Evolutionary conservation across 2,113 vertebrate species (phyloP), one percentile per base, ranked within the genome.

Genomic region (Hipposideros armiger): DNA sequence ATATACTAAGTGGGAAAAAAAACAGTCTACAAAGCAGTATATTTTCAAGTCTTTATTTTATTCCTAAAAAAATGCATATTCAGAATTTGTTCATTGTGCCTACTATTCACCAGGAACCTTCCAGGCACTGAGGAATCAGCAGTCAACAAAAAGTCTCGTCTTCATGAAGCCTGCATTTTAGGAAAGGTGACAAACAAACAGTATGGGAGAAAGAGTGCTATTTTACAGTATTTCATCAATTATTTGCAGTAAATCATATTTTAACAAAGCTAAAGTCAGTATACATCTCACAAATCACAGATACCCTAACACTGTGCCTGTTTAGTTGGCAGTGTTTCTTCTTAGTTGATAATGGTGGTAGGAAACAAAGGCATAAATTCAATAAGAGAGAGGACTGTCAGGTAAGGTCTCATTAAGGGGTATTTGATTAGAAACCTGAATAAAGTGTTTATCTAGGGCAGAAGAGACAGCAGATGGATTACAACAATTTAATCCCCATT

Each of bases 31-130:
- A 86, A 45, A 69, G 13, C 28, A 91, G 26, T 28, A 77, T 64
- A 40, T 77, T 87, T 94, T 62, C 30, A 60, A 80, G 70, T 72
- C 87, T 30, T 80, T 28, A 85, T 40, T 77, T 67, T 47, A 86
- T 69, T 78, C 24, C 40, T 84, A 15, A 64, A 92, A 91, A 69
- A 87, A 50, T 32, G 73, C 11, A 66, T 32, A 78, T 32, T 52
- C 42, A 70, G 66, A 10, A 84, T 69, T 42, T 85, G n/a, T 78
- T 81, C 40, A 11, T 3, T 54, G 16, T 70, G 24, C 72, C 70
- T 77, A 54, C 28, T 70, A 20, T 56, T 70, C 17, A 88, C 7
- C 32, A 77, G 28, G 60, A 15, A 81, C n/a, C 64, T 40, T 90
- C 24, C 4, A 26, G 47, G 30, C 9, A 60, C 28, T 58, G 70